Base-by-base conservation (phyloP, 2,888 invertebrate genomes). In the Drosophila subsilvestris region DNA sequence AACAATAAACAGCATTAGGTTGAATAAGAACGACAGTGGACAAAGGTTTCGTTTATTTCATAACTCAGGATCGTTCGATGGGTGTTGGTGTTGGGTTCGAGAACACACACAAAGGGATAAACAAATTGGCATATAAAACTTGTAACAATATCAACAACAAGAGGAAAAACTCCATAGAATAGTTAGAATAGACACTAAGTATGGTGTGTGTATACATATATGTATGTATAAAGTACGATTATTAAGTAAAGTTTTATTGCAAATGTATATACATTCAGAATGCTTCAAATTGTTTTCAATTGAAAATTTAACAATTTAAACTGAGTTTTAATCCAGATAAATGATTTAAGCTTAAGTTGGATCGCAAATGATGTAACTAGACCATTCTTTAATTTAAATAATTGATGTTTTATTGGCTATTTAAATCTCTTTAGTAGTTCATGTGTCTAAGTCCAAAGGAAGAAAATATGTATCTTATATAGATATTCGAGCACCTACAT, bases 131-230 rank as follows among this genome's bases (percentile, higher is more conserved):
- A 68, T 50, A 78, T 61, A 65, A 57, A 65, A 71, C 51, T 65
- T 60, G 56, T 80, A 80, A 80, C 86, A 80, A 79, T 74, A 79
- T 68, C 81, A 81, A 87, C 81, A 87, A 87, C 75, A 74, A 73
- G 79, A 70, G 56, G 78, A 75, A 69, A 70, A 73, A 74, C 60
- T 72, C 45, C 42, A 50, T 62, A 42, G 29, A 48, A 66, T 63
- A 69, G 51, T 58, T 74, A 65, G 57, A 65, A 86, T 72, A 60
- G 50, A 63, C 63, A 80, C 37, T 61, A 43, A 44, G 29, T 73
- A 73, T 63, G 63, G 47, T 45, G 62, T 59, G 67, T 65, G 78
- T 72, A 85, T 72, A 47, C 29, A 51, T 61, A 74, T 29, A 59
- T 70, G 20, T 50, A 55, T 74, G 55, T 74, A 27, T 37, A 50